Evolutionary conservation across 2,797 vertebrate species (phyloP).

Genomic region (Phalloptychus januarius): DNA sequence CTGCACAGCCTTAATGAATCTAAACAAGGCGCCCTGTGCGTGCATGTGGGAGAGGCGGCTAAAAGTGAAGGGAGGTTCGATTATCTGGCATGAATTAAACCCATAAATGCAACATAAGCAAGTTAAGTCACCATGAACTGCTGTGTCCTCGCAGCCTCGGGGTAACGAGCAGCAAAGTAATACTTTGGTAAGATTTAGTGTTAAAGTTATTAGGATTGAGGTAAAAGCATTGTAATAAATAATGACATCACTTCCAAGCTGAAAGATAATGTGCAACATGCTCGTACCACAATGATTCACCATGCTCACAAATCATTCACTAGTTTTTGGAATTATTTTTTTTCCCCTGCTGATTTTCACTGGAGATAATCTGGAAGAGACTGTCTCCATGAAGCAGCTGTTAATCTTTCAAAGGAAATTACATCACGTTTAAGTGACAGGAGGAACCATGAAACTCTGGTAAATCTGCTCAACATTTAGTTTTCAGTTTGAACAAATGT

Average conservation of each 20-base stretch:
- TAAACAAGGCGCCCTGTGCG: constrained; percentile 54
- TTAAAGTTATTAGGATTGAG: neutral
- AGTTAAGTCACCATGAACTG: neutral
- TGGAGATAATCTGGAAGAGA: constrained; percentile 17
- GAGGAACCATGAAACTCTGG: neutral
- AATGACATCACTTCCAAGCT: constrained; percentile 46
- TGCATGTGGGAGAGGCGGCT: constrained; percentile 34
- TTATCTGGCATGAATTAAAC: constrained; percentile 27
- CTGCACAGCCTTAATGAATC: constrained; percentile 73
- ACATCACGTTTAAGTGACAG: constrained; percentile 25
- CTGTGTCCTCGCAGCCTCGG: neutral
- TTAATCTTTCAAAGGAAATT: constrained; percentile 34
- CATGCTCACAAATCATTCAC: constrained; percentile 67
- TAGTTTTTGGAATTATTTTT: constrained; percentile 24
- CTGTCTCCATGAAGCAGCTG: neutral
- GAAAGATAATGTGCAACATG: constrained; percentile 70
- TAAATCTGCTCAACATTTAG: neutral
- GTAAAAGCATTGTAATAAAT: constrained; percentile 24
- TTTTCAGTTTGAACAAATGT: neutral
- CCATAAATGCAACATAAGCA: constrained; percentile 16
- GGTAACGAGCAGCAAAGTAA: neutral
- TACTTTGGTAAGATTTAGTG: neutral
- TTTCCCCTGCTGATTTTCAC: neutral
- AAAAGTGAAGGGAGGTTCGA: constrained; percentile 15
- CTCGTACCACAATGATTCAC: constrained; percentile 53